phyloP scores from a whole-genome alignment of 2,113 vertebrate species.

The Heteronetta atricapilla region DNA sequence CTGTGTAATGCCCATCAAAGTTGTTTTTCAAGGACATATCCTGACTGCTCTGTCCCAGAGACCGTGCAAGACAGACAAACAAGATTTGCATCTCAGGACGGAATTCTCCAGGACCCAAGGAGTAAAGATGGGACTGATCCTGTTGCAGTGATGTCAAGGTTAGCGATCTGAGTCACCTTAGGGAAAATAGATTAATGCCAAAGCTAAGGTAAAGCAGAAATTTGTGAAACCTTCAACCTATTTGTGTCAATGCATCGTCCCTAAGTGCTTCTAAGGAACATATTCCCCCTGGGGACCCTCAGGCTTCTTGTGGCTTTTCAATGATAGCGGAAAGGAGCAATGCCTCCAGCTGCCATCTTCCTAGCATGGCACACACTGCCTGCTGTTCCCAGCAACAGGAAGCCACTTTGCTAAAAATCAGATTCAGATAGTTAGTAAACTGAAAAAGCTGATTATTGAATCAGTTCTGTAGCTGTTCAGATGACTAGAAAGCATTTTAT shows the following conservation, averaged over 20 bases:
- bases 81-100: background rate
- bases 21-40: background rate
- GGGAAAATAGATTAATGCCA: background rate
- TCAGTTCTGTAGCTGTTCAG: background rate
- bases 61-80: background rate
- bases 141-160: background rate
- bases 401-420: background rate
- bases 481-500: background rate
- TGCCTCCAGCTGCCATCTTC: background rate
- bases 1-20: background rate
- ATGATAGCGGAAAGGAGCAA: background rate
- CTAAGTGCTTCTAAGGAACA: background rate
- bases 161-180: background rate
- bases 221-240: background rate
- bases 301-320: background rate
- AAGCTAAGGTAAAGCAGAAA: background rate
- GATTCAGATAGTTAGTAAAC: background rate
- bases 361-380: background rate
- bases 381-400: background rate
- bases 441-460: background rate
- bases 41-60: background rate
- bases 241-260: background rate
- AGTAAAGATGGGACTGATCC: background rate
- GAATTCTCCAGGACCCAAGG: background rate
- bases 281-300: background rate